A percentile compares a stretch with the other conserved stretches of the same genome.
These are phyloP conservation scores for Gymnobelideus leadbeateri DNA, from an alignment of 2,113 vertebrate genomes.

Conservation along the genomic window DNA sequence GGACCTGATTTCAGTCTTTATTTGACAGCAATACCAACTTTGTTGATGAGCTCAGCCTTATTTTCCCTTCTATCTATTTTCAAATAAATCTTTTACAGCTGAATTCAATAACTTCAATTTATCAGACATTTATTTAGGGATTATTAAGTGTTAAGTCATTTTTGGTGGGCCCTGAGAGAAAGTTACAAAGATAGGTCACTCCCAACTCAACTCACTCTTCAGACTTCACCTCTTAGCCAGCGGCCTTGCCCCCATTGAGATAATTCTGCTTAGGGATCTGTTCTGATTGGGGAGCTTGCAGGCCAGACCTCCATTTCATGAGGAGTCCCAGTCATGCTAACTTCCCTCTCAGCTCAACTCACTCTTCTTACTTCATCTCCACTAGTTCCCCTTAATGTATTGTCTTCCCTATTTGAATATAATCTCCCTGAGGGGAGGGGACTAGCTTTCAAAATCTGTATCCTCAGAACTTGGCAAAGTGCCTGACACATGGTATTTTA, in stretches of 20 bases:
- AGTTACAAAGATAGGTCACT: neutral
- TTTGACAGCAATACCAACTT: constrained; percentile 56
- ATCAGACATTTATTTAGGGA: neutral
- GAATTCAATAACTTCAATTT: neutral
- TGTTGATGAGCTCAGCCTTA: constrained; percentile 57
- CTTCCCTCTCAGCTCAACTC: neutral
- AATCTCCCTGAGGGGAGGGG: neutral
- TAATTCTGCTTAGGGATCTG: neutral
- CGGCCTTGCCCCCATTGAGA: neutral
- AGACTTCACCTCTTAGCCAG: neutral
- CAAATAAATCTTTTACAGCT: neutral
- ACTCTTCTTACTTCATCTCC: neutral
- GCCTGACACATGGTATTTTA: neutral
- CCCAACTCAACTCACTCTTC: neutral
- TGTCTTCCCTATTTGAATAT: neutral
- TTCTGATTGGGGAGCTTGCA: neutral
- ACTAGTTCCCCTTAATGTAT: neutral
- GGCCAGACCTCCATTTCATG: neutral
- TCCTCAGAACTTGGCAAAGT: neutral
- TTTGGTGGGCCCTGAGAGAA: neutral
- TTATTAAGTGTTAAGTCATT: neutral
- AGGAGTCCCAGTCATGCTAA: neutral
- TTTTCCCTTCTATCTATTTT: constrained; percentile 43
- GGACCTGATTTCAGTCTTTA: constrained; percentile 37
- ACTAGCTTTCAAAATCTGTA: neutral